Evolutionary conservation across 2,797 vertebrate genomes (phyloP).

Genomic region (Corythornis leucogaster): DNA sequence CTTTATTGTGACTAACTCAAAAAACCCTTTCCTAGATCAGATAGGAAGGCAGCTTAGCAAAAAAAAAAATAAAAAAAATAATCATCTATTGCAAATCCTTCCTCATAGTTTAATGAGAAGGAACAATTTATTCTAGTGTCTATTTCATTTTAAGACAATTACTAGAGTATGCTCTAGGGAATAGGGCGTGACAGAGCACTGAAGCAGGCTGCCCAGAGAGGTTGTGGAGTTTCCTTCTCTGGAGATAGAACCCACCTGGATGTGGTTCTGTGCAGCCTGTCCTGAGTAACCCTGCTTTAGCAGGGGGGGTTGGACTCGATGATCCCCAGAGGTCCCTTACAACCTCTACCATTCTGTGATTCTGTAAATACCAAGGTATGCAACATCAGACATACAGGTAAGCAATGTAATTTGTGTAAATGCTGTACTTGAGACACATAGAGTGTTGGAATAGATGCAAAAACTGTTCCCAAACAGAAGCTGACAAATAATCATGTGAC

Average conservation of each 20-base stretch:
- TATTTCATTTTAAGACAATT: constrained; percentile 21
- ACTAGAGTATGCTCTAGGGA: background rate
- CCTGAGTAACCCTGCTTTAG: background rate
- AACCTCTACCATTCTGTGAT: background rate
- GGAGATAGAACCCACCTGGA: background rate
- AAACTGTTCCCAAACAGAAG: background rate
- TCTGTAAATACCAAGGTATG: background rate
- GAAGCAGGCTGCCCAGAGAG: background rate
- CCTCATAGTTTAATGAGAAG: background rate
- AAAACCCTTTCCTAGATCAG: background rate
- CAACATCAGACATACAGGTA: constrained; percentile 13
- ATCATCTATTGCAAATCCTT: constrained; percentile 4
- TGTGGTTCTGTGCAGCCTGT: background rate
- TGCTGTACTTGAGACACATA: background rate
- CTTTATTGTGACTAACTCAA: background rate
- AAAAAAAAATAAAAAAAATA: background rate
- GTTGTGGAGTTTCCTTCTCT: background rate
- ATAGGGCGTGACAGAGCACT: background rate
- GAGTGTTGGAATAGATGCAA: background rate
- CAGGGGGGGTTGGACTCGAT: background rate
- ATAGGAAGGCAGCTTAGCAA: background rate
- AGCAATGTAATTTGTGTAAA: background rate
- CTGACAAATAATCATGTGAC: background rate
- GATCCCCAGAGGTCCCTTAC: background rate
- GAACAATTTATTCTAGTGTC: background rate